phyloP scores from a whole-genome alignment of 2,797 vertebrate species.

The Tiaroga cobitis region DNA sequence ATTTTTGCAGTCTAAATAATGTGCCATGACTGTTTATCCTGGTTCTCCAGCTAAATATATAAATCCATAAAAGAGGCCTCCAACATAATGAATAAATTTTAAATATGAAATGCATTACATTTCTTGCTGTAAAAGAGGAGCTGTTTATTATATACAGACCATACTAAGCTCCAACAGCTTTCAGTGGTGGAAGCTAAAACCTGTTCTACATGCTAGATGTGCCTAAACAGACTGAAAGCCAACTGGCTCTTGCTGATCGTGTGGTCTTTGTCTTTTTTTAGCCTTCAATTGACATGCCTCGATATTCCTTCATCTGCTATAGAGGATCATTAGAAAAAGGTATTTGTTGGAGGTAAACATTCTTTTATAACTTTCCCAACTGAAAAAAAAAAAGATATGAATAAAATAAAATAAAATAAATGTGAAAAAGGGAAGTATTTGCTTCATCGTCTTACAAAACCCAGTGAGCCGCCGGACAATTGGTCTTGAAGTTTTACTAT shows the following conservation, averaged over 20 bases:
- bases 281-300: not conserved
- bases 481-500: not conserved
- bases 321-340: not conserved
- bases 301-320: not conserved
- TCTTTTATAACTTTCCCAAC: not conserved
- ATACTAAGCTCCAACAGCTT: conserved; percentile 28
- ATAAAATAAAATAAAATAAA: not conserved
- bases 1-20: conserved; percentile 44
- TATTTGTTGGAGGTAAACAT: conserved; percentile 6
- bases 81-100: conserved; percentile 57
- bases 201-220: conserved; percentile 40
- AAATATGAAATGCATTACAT: conserved; percentile 60
- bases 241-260: not conserved
- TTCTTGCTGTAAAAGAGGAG: conserved; percentile 51
- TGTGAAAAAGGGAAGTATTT: too few relatives aligned
- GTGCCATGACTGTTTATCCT: conserved; percentile 45
- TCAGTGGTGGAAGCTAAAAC: conserved; percentile 38
- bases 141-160: conserved; percentile 25
- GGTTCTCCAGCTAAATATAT: conserved; percentile 55
- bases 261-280: not conserved
- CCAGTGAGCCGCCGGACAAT: not conserved
- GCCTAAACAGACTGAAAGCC: not conserved
- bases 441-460: not conserved
- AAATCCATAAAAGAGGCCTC: conserved; percentile 57
- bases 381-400: not conserved